These are phyloP conservation scores for Lapara coniferarum DNA, from an alignment of 2,888 invertebrate genomes.

Conservation along the genomic window DNA sequence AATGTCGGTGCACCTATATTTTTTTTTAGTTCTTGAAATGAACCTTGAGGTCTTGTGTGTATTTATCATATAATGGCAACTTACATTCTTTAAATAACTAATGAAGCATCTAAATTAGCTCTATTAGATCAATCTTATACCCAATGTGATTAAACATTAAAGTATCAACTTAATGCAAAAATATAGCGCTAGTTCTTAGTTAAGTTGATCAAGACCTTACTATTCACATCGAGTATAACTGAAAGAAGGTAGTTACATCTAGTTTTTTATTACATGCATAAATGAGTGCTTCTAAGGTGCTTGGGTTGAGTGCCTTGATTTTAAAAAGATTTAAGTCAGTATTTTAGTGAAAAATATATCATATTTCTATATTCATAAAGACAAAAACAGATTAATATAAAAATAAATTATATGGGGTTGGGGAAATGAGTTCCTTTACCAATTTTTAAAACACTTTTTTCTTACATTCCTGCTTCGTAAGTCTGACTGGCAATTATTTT, in stretches of 20 bases:
- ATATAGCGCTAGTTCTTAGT: not conserved
- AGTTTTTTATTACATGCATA: not conserved
- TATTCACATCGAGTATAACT: slow-evolving; percentile 10
- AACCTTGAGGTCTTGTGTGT: not conserved
- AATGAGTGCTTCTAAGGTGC: slow-evolving; percentile 10
- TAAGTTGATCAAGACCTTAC: not conserved
- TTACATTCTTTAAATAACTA: not conserved
- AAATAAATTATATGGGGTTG: not conserved
- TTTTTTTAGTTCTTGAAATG: not conserved
- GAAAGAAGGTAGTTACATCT: not conserved
- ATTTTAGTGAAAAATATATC: slow-evolving; percentile 40
- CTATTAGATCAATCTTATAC: no score
- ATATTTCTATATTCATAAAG: slow-evolving; percentile 9
- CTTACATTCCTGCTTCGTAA: slow-evolving; percentile 9
- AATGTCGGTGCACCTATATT: slow-evolving; percentile 9
- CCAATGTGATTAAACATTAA: not conserved
- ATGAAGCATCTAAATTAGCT: not conserved
- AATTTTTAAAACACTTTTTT: slow-evolving; percentile 5
- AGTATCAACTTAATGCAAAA: not conserved
- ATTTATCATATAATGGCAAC: not conserved
- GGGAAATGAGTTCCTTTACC: not conserved
- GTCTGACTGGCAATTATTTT: slow-evolving; percentile 1
- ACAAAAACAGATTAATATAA: slow-evolving; percentile 1
- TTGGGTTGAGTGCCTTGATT: slow-evolving; percentile 7
- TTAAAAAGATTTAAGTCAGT: slow-evolving; percentile 40